Conservation (phyloP, 2,888 invertebrate species). For the Epistrophe grossulariae region DNA sequence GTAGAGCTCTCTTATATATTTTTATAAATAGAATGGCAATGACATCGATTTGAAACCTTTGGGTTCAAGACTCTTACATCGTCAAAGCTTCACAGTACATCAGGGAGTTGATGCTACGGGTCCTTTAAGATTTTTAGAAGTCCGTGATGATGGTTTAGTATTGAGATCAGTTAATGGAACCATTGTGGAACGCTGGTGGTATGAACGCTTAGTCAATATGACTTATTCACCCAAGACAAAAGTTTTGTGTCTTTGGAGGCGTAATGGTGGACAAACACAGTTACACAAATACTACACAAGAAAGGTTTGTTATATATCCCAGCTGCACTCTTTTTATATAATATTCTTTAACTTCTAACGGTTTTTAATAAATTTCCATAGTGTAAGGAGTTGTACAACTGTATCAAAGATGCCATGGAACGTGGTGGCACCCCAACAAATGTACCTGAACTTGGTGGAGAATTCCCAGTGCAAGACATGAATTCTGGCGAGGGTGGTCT, state of each 20-base stretch:
- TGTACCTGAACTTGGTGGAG: constrained; percentile 89
- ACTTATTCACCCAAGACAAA: constrained; percentile 99
- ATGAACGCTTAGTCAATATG: constrained; percentile 99
- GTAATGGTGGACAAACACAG: constrained; percentile 96
- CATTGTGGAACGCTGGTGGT: constrained; percentile 99
- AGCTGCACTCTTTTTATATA: not conserved
- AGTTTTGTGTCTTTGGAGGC: constrained; percentile 98
- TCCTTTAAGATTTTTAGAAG: constrained; percentile 94
- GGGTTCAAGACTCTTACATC: constrained; percentile 96
- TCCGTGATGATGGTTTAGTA: constrained; percentile 97
- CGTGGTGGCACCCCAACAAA: constrained; percentile 88
- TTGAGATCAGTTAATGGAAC: constrained; percentile 92
- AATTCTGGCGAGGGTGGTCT: constrained; percentile 98
- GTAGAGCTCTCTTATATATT: not conserved
- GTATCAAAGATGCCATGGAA: constrained; percentile 99
- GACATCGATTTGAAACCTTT: constrained; percentile 98
- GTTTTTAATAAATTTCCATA: constrained; percentile 82
- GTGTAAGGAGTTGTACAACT: constrained; percentile 99
- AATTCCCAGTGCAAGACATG: constrained; percentile 99
- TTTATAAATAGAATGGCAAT: constrained; percentile 95
- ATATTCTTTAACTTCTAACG: not conserved
- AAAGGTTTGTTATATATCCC: constrained; percentile 88
- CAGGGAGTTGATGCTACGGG: constrained; percentile 97
- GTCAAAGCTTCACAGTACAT: constrained; percentile 99
- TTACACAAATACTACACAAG: constrained; percentile 99